Percentiles rank a stretch among this genome's conserved stretches.
Evolutionary conservation across 2,113 vertebrate species (phyloP).

Genomic region (Galemys pyrenaicus): DNA sequence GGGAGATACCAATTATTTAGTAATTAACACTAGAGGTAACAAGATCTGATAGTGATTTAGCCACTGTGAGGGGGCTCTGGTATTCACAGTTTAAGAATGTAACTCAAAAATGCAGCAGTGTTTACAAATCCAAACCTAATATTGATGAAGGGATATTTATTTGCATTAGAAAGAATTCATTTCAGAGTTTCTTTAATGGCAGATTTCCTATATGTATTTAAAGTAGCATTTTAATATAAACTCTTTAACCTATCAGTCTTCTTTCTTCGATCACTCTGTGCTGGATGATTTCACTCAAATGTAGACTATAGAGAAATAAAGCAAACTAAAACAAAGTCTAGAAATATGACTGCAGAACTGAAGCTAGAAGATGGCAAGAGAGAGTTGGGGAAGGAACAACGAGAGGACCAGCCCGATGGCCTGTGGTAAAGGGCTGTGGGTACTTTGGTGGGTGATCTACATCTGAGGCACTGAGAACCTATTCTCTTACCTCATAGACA

Average conservation of each 20-base stretch:
- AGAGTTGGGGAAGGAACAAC: too few species aligned
- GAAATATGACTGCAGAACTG: too few species aligned
- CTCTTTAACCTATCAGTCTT: neutral
- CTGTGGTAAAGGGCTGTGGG: too few species aligned
- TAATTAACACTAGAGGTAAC: neutral
- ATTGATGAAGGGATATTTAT: neutral
- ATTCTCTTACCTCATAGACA: too few species aligned
- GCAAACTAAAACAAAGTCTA: too few species aligned
- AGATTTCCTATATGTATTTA: constrained; percentile 30
- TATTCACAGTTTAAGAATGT: neutral
- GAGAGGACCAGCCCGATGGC: too few species aligned
- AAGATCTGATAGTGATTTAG: neutral
- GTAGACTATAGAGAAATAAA: too few species aligned
- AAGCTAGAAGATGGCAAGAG: too few species aligned
- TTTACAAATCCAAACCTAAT: constrained; percentile 19
- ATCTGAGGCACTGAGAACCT: too few species aligned
- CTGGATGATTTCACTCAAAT: neutral
- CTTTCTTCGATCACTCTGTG: neutral
- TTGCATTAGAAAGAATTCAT: neutral
- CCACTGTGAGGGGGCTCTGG: neutral
- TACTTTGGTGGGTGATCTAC: too few species aligned
- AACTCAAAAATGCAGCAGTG: neutral
- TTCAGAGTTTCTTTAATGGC: neutral
- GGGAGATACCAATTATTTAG: too few species aligned
- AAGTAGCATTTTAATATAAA: neutral